These are phyloP conservation scores for Orbicella faveolata DNA, from an alignment of 64 coral and sea anemone species.

Conservation along the genomic window DNA sequence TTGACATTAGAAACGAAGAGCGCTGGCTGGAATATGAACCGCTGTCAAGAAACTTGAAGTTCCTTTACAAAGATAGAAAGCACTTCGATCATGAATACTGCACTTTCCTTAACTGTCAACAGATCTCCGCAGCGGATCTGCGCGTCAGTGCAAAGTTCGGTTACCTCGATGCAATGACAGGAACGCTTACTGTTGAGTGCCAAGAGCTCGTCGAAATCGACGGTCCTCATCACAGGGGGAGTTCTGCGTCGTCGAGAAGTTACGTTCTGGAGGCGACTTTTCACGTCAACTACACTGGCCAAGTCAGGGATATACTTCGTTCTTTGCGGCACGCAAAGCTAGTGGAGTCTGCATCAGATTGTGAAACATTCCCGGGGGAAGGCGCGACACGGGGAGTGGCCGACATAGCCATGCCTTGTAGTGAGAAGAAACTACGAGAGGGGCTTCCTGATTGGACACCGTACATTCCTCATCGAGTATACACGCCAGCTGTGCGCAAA, in stretches of 20 bases:
- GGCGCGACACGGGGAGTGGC: neutral
- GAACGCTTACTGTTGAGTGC: constrained; percentile 82
- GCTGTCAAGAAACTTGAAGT: constrained; percentile 43
- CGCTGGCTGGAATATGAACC: constrained; percentile 88
- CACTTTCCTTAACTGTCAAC: constrained; percentile 50
- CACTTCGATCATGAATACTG: constrained; percentile 65
- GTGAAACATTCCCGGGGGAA: neutral
- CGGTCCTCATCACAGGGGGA: neutral
- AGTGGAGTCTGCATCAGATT: neutral
- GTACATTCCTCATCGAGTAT: constrained; percentile 79
- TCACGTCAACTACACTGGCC: constrained; percentile 90
- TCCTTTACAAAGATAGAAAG: constrained; percentile 64
- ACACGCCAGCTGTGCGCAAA: constrained; percentile 75
- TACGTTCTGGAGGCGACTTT: constrained; percentile 70
- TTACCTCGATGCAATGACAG: constrained; percentile 79
- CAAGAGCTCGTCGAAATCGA: constrained; percentile 8
- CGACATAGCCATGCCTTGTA: neutral
- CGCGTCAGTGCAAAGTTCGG: constrained; percentile 92
- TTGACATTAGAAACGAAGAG: constrained; percentile 72
- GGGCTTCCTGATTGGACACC: constrained; percentile 92
- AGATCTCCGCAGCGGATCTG: constrained; percentile 89
- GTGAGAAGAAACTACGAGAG: constrained; percentile 59
- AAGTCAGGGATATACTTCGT: constrained; percentile 84
- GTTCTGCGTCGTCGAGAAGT: constrained; percentile 8
- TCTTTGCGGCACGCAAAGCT: constrained; percentile 74